Evolutionary conservation across 2,113 vertebrate genomes (phyloP).

Genomic region (Falco punctatus): DNA sequence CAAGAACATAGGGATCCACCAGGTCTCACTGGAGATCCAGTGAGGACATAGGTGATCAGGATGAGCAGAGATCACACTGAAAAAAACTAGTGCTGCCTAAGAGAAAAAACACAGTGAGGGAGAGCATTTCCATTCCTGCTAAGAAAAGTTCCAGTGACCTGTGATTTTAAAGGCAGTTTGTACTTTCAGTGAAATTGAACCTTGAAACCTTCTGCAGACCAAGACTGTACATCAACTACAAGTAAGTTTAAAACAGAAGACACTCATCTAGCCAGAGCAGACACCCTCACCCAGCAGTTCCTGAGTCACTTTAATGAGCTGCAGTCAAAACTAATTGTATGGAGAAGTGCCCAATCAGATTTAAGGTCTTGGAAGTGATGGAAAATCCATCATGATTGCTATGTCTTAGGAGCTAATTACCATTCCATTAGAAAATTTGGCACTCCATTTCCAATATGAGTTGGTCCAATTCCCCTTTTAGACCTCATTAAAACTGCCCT

Average conservation of each 20-base stretch:
- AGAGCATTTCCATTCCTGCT: not conserved
- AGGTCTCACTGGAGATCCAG: not conserved
- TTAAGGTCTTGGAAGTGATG: constrained; percentile 24
- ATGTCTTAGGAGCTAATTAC: constrained; percentile 23
- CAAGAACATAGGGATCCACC: not conserved
- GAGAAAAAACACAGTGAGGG: not conserved
- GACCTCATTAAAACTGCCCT: constrained; percentile 54
- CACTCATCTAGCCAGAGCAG: not conserved
- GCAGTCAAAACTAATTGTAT: constrained; percentile 39
- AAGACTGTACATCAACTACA: not conserved
- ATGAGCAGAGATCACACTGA: not conserved
- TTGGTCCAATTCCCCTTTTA: constrained; percentile 21
- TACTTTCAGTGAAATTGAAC: not conserved
- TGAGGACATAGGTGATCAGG: not conserved
- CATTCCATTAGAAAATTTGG: constrained; percentile 29
- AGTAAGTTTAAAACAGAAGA: constrained; percentile 11
- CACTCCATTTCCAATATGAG: constrained; percentile 23
- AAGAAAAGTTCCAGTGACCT: not conserved
- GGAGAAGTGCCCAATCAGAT: constrained; percentile 22
- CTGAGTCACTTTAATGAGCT: constrained; percentile 18
- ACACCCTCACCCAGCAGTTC: not conserved
- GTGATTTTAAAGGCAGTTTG: not conserved
- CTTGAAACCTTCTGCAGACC: not conserved
- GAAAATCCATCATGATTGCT: constrained; percentile 30
- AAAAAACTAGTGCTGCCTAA: not conserved